Evolutionary conservation across 2,888 invertebrate species (phyloP).

Genomic region (Pseudoips prasinana): DNA sequence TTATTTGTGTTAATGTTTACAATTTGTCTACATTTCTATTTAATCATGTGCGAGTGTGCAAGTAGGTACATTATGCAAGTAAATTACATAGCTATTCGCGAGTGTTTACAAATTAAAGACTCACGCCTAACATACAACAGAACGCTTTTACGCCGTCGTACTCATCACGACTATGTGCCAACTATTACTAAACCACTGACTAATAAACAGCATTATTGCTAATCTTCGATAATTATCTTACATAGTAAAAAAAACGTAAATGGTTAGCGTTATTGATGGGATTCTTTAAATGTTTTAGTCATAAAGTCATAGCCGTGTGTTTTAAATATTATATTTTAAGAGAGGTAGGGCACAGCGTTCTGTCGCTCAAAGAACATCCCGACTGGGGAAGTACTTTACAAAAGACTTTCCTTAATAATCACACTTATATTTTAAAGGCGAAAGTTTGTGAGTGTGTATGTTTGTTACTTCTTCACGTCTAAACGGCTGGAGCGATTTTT

Average conservation of each 20-base stretch:
- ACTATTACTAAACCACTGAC: constrained; percentile 17
- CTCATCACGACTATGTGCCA: constrained; percentile 19
- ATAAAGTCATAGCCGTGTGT: too few species aligned
- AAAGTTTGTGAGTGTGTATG: too few species aligned
- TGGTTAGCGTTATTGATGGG: too few species aligned
- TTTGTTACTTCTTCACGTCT: too few species aligned
- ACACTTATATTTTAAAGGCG: too few species aligned
- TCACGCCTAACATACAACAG: constrained; percentile 13
- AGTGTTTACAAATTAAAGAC: constrained; percentile 12
- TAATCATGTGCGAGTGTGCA: constrained; percentile 2
- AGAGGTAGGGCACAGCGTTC: too few species aligned
- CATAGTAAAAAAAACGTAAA: constrained; percentile 17
- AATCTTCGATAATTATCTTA: constrained; percentile 15
- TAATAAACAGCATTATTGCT: constrained; percentile 25
- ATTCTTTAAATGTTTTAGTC: too few species aligned
- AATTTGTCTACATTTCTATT: not conserved
- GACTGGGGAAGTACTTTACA: too few species aligned
- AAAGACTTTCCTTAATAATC: too few species aligned
- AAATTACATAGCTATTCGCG: not conserved
- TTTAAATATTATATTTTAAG: too few species aligned
- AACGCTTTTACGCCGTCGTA: constrained; percentile 14
- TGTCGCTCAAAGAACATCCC: too few species aligned
- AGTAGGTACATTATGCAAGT: not conserved
- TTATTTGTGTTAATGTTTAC: constrained; percentile 4
- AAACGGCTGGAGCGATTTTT: too few species aligned